These are phyloP conservation scores for Agonopterix alstromeriana DNA, from an alignment of 2,888 invertebrate genomes.

Conservation along the genomic window DNA sequence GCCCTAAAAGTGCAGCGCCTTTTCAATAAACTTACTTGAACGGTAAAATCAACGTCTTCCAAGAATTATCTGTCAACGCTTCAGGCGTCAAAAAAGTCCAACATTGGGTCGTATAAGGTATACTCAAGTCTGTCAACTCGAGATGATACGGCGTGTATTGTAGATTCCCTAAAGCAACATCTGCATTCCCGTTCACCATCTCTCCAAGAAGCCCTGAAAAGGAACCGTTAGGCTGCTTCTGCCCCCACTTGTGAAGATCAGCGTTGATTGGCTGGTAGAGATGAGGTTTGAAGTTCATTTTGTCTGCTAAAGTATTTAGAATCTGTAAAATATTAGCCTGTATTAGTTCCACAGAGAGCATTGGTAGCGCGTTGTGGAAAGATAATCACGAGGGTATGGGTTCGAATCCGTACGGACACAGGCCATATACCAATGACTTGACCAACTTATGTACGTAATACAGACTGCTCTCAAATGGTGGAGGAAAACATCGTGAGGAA, in stretches of 20 bases:
- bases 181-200: slow-evolving; percentile 81
- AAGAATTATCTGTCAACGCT: slow-evolving; percentile 86
- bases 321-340: slow-evolving; percentile 69
- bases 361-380: too few species aligned
- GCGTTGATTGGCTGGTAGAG: slow-evolving; percentile 81
- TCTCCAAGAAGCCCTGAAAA: slow-evolving; percentile 86
- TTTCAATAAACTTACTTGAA: slow-evolving; percentile 78
- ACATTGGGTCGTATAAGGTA: slow-evolving; percentile 89
- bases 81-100: slow-evolving; percentile 91
- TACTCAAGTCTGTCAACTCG: slow-evolving; percentile 82
- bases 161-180: slow-evolving; percentile 86
- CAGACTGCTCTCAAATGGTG: too few species aligned
- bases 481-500: too few species aligned
- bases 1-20: too few species aligned
- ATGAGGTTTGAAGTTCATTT: slow-evolving; percentile 83
- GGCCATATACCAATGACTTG: too few species aligned
- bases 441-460: too few species aligned
- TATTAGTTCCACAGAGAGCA: background rate
- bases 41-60: slow-evolving; percentile 88
- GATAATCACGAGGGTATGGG: too few species aligned
- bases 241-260: slow-evolving; percentile 82
- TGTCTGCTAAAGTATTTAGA: slow-evolving; percentile 78
- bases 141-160: slow-evolving; percentile 84
- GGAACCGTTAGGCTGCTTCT: slow-evolving; percentile 77
- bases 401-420: too few species aligned